Conservation (phyloP, 2,113 vertebrate genomes). For the Bambusicola thoracicus region DNA sequence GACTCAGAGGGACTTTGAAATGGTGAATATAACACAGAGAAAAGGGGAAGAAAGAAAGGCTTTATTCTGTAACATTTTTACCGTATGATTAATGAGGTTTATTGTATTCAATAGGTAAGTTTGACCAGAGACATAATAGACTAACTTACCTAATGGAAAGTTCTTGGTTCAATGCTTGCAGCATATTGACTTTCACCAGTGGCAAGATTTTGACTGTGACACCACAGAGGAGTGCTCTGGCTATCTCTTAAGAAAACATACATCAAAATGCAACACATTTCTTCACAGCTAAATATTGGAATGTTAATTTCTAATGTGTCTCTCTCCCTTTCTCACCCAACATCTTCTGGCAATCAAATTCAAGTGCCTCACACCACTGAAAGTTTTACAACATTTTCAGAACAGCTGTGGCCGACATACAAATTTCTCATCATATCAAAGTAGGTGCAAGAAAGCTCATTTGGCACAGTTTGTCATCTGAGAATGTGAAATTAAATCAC, state of each 20-base stretch:
- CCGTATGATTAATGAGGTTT: background rate
- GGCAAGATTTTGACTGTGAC: background rate
- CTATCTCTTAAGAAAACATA: background rate
- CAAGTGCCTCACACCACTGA: background rate
- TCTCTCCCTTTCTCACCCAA: background rate
- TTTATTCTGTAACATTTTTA: background rate
- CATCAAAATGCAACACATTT: background rate
- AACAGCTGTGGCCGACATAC: constrained; percentile 45
- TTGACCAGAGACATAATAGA: background rate
- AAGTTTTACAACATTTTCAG: background rate
- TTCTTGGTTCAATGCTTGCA: background rate
- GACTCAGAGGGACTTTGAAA: background rate
- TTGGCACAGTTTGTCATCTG: constrained; percentile 64
- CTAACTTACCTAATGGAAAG: background rate
- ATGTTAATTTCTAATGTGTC: background rate
- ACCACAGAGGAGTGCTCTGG: rapidly evolving
- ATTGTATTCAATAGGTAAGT: background rate
- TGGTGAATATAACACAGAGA: background rate
- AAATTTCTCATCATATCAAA: constrained; percentile 46
- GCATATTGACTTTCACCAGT: background rate
- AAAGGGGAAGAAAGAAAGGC: background rate
- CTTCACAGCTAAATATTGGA: background rate
- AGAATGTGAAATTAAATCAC: constrained; percentile 67
- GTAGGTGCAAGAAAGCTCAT: constrained; percentile 65
- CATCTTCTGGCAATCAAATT: background rate